phyloP scores from a whole-genome alignment of 2,113 vertebrate genomes.

The Sardina pilchardus region DNA sequence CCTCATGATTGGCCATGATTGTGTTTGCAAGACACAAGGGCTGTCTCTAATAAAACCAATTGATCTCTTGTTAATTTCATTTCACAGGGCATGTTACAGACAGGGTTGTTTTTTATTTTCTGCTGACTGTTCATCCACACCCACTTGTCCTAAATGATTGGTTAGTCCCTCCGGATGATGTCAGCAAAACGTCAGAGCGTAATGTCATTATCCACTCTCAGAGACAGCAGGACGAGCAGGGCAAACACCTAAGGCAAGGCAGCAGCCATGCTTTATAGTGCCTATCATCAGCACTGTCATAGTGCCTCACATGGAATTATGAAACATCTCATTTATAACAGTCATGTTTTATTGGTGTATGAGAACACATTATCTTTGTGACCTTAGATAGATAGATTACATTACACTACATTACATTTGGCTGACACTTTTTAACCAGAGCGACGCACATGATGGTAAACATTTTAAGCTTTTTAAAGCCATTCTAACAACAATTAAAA shows the following conservation, averaged over 20 bases:
- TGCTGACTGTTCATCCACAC: background rate
- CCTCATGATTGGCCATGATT: background rate
- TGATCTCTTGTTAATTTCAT: slow-evolving; percentile 33
- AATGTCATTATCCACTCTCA: background rate
- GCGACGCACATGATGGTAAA: no score
- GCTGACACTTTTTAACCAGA: no score
- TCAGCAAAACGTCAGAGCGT: background rate
- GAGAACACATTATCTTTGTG: no score
- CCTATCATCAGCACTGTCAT: background rate
- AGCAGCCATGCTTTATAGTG: background rate
- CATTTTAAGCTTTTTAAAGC: no score
- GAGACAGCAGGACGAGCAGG: background rate
- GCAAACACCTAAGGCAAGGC: background rate
- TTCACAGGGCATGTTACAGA: slow-evolving; percentile 29
- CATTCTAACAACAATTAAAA: no score
- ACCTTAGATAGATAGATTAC: no score
- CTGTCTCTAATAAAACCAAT: background rate
- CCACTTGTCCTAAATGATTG: background rate
- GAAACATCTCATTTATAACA: background rate
- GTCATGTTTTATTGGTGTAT: background rate
- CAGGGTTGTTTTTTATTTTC: background rate
- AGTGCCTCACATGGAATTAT: background rate
- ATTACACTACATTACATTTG: no score
- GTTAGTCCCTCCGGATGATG: background rate
- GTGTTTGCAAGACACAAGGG: slow-evolving; percentile 9